Evolutionary conservation across 2,797 vertebrate species (phyloP).

Genomic region (Chloroceryle amazona): DNA sequence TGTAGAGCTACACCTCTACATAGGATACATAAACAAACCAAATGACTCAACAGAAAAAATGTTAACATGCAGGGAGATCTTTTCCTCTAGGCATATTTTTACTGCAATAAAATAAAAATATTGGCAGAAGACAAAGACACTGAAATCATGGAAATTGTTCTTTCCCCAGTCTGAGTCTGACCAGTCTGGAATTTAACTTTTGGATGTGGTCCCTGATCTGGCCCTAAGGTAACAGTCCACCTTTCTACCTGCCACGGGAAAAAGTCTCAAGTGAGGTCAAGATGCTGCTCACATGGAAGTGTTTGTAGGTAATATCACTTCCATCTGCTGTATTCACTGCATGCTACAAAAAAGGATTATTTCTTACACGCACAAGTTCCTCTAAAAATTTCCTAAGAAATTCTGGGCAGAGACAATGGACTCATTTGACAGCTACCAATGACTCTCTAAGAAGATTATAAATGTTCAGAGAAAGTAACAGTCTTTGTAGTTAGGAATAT

Average conservation of each 20-base stretch:
- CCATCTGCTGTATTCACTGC: slow-evolving; percentile 1
- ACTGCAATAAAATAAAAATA: slow-evolving; percentile 27
- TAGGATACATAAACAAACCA: slow-evolving; percentile 26
- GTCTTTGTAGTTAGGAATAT: slow-evolving; percentile 22
- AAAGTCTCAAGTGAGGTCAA: not conserved
- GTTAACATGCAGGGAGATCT: not conserved
- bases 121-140: not conserved
- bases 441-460: slow-evolving; percentile 12
- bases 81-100: slow-evolving; percentile 41
- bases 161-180: not conserved
- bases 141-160: not conserved
- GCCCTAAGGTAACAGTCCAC: not conserved
- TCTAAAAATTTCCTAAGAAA: not conserved
- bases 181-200: not conserved
- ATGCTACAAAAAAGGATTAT: not conserved
- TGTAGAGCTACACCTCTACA: slow-evolving; percentile 31
- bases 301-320: not conserved
- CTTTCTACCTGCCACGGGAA: not conserved
- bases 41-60: slow-evolving; percentile 48
- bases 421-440: not conserved
- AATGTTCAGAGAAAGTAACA: slow-evolving; percentile 37
- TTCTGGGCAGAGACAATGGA: slow-evolving; percentile 30
- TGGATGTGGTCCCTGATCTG: not conserved
- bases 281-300: not conserved
- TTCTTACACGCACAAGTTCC: slow-evolving; percentile 10